phyloP scores from a whole-genome alignment of 2,888 invertebrate species.

The Ypsolopha sequella region DNA sequence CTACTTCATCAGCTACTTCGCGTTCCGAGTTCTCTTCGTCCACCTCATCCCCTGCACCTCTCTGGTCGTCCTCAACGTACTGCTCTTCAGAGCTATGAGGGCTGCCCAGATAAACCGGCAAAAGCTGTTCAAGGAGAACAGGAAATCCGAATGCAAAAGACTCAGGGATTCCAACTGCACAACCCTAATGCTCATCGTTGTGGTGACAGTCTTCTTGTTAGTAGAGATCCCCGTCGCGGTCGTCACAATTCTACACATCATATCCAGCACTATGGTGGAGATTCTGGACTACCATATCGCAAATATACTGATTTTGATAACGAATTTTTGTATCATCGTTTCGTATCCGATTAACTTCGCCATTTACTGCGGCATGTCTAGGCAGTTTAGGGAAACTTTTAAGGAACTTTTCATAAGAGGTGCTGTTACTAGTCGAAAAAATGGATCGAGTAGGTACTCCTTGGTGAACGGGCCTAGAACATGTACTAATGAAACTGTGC shows the following conservation, averaged over 20 bases:
- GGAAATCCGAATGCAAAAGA: conserved; percentile 83
- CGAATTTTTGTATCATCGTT: conserved; percentile 92
- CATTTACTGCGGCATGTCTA: conserved; percentile 96
- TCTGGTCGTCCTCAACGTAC: conserved; percentile 88
- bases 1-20: conserved; percentile 86
- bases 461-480: conserved; percentile 86
- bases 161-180: conserved; percentile 86
- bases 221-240: conserved; percentile 89
- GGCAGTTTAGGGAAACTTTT: conserved; percentile 94
- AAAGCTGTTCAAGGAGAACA: conserved; percentile 75
- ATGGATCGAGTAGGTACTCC: conserved; percentile 83
- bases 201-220: conserved; percentile 85
- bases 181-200: conserved; percentile 88
- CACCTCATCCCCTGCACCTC: conserved; percentile 91
- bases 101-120: conserved; percentile 85
- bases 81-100: conserved; percentile 88
- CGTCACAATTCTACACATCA: conserved; percentile 85
- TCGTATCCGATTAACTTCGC: conserved; percentile 96
- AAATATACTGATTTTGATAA: conserved; percentile 82
- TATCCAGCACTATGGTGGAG: conserved; percentile 79
- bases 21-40: conserved; percentile 92
- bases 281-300: conserved; percentile 84
- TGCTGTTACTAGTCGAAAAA: conserved; percentile 72
- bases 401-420: conserved; percentile 83
- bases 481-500: conserved; percentile 84